Evolutionary conservation across 2,888 invertebrate genomes (phyloP).

Genomic region (Erpobdella octoculata): DNA sequence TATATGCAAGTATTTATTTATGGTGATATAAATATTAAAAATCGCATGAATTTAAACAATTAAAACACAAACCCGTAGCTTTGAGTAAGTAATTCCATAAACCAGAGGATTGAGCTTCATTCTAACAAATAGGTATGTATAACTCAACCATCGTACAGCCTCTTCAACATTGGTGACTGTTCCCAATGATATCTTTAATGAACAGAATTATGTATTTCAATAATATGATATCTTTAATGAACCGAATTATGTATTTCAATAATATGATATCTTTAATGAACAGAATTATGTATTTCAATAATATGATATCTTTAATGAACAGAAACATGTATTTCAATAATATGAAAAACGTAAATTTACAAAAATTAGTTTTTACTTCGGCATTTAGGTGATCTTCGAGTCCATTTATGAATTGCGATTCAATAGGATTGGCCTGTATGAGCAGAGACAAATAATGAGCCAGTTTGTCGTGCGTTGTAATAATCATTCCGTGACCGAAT

Average conservation of each 20-base stretch:
- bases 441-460: slow-evolving; percentile 84
- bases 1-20: no score
- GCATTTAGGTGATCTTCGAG: slow-evolving; percentile 95
- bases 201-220: background rate
- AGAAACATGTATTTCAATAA: background rate
- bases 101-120: slow-evolving; percentile 81
- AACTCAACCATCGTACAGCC: slow-evolving; percentile 93
- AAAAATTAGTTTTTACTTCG: slow-evolving; percentile 61
- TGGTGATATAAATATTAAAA: no score
- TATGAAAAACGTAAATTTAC: background rate
- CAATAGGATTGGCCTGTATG: slow-evolving; percentile 94
- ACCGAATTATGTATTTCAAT: background rate
- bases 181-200: slow-evolving; percentile 73
- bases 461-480: slow-evolving; percentile 82
- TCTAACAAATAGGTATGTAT: slow-evolving; percentile 87
- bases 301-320: slow-evolving; percentile 60
- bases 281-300: background rate
- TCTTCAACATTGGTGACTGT: slow-evolving; percentile 90
- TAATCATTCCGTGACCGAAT: slow-evolving; percentile 84
- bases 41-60: no score
- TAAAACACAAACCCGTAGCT: slow-evolving; percentile 53
- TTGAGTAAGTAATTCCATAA: slow-evolving; percentile 63
- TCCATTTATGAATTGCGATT: slow-evolving; percentile 85
- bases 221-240: slow-evolving; percentile 60
- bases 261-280: slow-evolving; percentile 60